Evolutionary conservation across 2,797 vertebrate species (phyloP).

Genomic region (Chelon auratus): DNA sequence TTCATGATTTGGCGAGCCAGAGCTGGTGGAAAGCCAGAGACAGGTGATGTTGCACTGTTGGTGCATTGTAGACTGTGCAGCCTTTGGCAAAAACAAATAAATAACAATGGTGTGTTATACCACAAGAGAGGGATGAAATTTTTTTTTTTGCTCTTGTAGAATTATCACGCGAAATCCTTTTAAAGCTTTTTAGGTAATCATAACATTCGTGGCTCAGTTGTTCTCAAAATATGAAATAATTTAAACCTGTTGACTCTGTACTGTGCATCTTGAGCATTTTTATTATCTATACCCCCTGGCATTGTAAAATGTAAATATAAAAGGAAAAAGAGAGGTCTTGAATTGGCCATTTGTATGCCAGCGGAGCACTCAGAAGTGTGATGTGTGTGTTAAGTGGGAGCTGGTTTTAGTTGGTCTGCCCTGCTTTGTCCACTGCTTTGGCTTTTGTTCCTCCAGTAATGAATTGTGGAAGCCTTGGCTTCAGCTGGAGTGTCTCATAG

Average conservation of each 20-base stretch:
- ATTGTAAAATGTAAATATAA: slow-evolving; percentile 47
- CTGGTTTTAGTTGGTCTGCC: slow-evolving; percentile 79
- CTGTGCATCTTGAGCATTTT: slow-evolving; percentile 37
- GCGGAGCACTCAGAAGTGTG: slow-evolving; percentile 77
- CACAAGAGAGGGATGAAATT: background rate
- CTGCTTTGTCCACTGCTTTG: slow-evolving; percentile 81
- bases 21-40: slow-evolving; percentile 72
- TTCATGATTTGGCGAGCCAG: slow-evolving; percentile 74
- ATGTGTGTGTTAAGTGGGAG: slow-evolving; percentile 82
- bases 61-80: slow-evolving; percentile 52
- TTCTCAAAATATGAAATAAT: slow-evolving; percentile 53
- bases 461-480: slow-evolving; percentile 84
- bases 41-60: slow-evolving; percentile 74
- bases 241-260: slow-evolving; percentile 64
- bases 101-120: slow-evolving; percentile 20
- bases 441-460: slow-evolving; percentile 83
- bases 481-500: slow-evolving; percentile 83
- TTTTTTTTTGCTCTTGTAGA: background rate
- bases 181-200: background rate
- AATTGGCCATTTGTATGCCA: slow-evolving; percentile 79
- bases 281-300: slow-evolving; percentile 31
- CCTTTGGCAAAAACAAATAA: slow-evolving; percentile 34
- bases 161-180: background rate
- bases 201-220: slow-evolving; percentile 17
- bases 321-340: slow-evolving; percentile 54